Percentiles rank a stretch among this genome's conserved stretches.
Evolutionary conservation across 2,797 vertebrate species (phyloP).

Genomic region (Antennarius maculatus): DNA sequence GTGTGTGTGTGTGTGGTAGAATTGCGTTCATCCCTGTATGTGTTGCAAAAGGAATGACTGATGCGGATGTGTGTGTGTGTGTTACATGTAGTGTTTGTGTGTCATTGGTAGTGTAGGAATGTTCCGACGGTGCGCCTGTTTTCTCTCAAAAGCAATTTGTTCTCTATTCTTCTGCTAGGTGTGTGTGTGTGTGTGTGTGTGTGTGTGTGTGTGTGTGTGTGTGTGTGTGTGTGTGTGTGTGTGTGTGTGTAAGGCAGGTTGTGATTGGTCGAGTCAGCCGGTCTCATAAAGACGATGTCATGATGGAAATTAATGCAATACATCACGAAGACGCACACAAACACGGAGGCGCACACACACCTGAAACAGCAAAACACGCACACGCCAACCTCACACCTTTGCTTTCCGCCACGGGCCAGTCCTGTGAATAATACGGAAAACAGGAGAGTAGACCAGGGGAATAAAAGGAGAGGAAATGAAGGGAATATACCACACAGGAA

Average conservation of each 20-base stretch:
- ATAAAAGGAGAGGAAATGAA: slow-evolving; percentile 36
- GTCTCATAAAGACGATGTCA: slow-evolving; percentile 83
- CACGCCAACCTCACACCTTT: slow-evolving; percentile 37
- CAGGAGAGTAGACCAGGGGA: slow-evolving; percentile 28
- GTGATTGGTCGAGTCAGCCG: slow-evolving; percentile 73
- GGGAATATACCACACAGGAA: slow-evolving; percentile 32
- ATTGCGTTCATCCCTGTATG: slow-evolving; percentile 10
- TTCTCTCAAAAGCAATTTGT: slow-evolving; percentile 76
- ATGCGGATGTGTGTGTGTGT: slow-evolving; percentile 6
- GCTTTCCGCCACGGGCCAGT: slow-evolving; percentile 44
- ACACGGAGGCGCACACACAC: slow-evolving; percentile 28
- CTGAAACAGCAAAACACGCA: slow-evolving; percentile 17
- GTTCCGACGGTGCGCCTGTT: slow-evolving; percentile 49
- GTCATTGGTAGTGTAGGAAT: slow-evolving; percentile 42
- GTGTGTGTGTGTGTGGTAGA: background rate
- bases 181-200: slow-evolving; percentile 31
- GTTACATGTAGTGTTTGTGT: background rate
- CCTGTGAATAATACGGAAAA: slow-evolving; percentile 70
- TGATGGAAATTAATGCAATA: slow-evolving; percentile 86
- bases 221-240: slow-evolving; percentile 31
- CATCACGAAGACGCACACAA: slow-evolving; percentile 75
- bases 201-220: slow-evolving; percentile 32
- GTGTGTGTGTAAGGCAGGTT: slow-evolving; percentile 37
- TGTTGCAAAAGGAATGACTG: slow-evolving; percentile 8
- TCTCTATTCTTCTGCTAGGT: slow-evolving; percentile 57